Base-by-base conservation (phyloP, 2,797 vertebrate genomes). In the Myotis planiceps region DNA sequence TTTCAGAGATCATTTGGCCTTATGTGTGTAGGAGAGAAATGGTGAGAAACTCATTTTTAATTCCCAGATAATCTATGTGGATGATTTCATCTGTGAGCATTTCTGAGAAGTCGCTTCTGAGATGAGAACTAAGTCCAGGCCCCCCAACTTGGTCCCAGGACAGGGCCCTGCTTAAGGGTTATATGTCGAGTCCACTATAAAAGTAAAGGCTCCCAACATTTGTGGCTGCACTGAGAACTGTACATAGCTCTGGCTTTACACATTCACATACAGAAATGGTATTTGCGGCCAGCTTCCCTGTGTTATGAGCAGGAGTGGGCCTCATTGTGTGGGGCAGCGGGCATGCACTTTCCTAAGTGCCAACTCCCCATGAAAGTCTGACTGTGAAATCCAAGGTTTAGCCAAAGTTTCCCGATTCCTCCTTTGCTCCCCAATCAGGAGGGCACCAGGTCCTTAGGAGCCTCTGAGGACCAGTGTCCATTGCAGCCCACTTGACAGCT, bases 1-100 rank as follows among this genome's bases (percentile, higher is more conserved):
- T 82, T 63, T 58, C n/a, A 91, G 58, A 23, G 14, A 32, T 49
- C 32, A 14, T 51, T 74, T 25, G 84, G 27, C 42, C 78, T 92
- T 90, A 18, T 68, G 84, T 83, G 65, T 83, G 47, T 75, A 39
- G 14, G 34, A 97, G 86, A 45, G 63, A 86, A 92, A 89, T 69
- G 21, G 58, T 23, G n/a, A 42, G 32, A 96, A 94, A 85, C 90
- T 79, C 65, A 18, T 13, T 88, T 82, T 75, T 49, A 34, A 69
- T 75, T n/a, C 27, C 45, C 34, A n/a, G 29, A 80, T 32, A n/a
- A 16, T 60, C 37, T 65, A 4, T 75, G 13, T n/a, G 19, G 34
- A 23, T 86, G 42, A 55, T 42, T 58, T 78, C 45, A 72, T 78
- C 66, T 29, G 69, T 80, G 32, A 60, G 27, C 82, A 80, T 51